Percentiles rank a stretch among this genome's conserved stretches.
These are phyloP conservation scores for Odontamblyopus lacepedii DNA, from an alignment of 2,797 vertebrate genomes.

Conservation along the genomic window DNA sequence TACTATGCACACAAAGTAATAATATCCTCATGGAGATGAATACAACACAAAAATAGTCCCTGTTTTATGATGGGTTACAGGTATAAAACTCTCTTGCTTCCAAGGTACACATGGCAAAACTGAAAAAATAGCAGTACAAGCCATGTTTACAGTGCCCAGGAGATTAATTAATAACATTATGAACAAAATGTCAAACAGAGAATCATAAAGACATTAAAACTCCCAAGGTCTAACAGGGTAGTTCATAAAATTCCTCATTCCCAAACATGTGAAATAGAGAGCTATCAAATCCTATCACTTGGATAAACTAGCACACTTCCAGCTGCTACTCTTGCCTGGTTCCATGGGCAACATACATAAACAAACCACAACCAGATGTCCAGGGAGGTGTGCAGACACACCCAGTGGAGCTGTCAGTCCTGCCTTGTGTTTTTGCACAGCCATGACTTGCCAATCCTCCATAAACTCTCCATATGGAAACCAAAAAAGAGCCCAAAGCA, in stretches of 20 bases:
- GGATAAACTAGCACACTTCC: conserved; percentile 46
- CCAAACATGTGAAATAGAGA: conserved; percentile 4
- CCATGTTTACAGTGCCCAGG: neutral
- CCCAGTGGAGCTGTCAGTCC: conserved; percentile 58
- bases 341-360: conserved; percentile 59
- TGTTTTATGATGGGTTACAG: neutral
- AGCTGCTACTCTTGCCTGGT: conserved; percentile 38
- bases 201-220: neutral
- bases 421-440: conserved; percentile 22
- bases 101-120: neutral
- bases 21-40: neutral
- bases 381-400: conserved; percentile 35
- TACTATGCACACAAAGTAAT: neutral
- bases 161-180: neutral
- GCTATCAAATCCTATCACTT: conserved; percentile 44
- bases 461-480: conserved; percentile 36
- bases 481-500: conserved; percentile 22
- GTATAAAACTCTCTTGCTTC: neutral
- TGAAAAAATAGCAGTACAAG: neutral
- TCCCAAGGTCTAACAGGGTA: neutral
- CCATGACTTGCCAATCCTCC: conserved; percentile 14
- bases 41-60: neutral
- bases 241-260: neutral
- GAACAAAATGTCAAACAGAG: neutral
- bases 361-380: conserved; percentile 76